phyloP scores from a whole-genome alignment of 2,797 vertebrate species.

The Peromyscus nudipes region DNA sequence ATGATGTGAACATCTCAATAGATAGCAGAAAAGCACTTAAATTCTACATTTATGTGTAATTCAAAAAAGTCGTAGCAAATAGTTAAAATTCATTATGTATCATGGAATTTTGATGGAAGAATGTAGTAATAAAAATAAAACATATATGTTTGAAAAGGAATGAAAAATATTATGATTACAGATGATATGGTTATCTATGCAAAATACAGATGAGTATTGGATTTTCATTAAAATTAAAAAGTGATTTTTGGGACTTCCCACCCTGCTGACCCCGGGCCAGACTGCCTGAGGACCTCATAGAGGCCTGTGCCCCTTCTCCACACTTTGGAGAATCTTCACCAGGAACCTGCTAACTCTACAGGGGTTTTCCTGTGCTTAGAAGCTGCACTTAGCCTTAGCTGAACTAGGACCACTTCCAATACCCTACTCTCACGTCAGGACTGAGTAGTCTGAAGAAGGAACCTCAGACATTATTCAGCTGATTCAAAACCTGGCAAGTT shows the following conservation, averaged over 20 bases:
- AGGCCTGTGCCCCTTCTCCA: not conserved
- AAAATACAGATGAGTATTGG: not conserved
- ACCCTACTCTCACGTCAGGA: not conserved
- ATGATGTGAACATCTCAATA: not conserved
- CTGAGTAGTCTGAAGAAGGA: not conserved
- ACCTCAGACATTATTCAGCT: not conserved
- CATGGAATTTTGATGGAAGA: slow-evolving; percentile 37
- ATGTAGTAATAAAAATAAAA: slow-evolving; percentile 21
- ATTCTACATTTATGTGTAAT: not conserved
- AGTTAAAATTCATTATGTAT: not conserved
- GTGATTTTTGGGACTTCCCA: not conserved
- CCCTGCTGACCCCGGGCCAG: not conserved
- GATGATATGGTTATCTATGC: not conserved
- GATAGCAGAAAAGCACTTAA: not conserved
- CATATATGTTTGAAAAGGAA: not conserved
- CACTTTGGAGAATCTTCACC: not conserved
- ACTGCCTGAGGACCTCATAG: not conserved
- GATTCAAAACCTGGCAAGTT: not conserved
- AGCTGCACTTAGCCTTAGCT: not conserved
- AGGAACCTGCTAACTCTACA: not conserved
- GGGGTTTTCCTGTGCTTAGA: too few relatives aligned
- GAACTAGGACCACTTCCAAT: not conserved
- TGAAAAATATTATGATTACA: not conserved
- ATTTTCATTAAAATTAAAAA: slow-evolving; percentile 56
- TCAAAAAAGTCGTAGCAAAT: slow-evolving; percentile 29